Percentiles rank a stretch among this genome's conserved stretches.
These are phyloP conservation scores for Caenorhabditis wallacei DNA, from an alignment of 2,888 invertebrate genomes.

Conservation along the genomic window DNA sequence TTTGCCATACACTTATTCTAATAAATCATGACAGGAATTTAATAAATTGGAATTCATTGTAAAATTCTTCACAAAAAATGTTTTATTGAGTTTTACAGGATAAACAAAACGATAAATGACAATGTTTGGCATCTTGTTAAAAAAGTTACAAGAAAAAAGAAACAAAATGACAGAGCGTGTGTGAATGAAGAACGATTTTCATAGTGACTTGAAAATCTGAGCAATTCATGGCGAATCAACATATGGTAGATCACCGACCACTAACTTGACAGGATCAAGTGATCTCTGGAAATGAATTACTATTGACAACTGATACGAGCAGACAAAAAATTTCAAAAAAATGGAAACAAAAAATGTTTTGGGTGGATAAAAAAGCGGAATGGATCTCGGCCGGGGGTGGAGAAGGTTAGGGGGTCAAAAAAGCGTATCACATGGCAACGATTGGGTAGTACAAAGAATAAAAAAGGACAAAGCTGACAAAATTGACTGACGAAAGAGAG, in stretches of 20 bases:
- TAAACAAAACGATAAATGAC: not conserved
- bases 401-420: constrained; percentile 15
- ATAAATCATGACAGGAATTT: constrained; percentile 38
- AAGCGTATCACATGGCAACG: constrained; percentile 56
- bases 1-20: constrained; percentile 50
- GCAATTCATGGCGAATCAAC: constrained; percentile 73
- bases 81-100: not conserved
- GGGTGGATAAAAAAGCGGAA: constrained; percentile 36
- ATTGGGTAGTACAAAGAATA: constrained; percentile 43
- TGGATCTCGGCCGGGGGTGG: constrained; percentile 5
- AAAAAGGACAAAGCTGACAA: constrained; percentile 50
- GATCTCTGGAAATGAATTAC: constrained; percentile 70
- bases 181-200: constrained; percentile 13
- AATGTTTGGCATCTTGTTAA: constrained; percentile 4
- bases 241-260: constrained; percentile 81
- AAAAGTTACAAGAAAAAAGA: constrained; percentile 10
- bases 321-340: constrained; percentile 42
- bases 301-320: constrained; percentile 42
- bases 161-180: constrained; percentile 31
- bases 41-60: not conserved
- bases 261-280: constrained; percentile 79
- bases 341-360: constrained; percentile 16
- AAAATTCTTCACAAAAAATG: not conserved
- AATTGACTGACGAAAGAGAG: constrained; percentile 22
- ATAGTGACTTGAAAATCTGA: constrained; percentile 41